phyloP scores from a whole-genome alignment of 2,113 vertebrate genomes.

The Aptenodytes patagonicus region DNA sequence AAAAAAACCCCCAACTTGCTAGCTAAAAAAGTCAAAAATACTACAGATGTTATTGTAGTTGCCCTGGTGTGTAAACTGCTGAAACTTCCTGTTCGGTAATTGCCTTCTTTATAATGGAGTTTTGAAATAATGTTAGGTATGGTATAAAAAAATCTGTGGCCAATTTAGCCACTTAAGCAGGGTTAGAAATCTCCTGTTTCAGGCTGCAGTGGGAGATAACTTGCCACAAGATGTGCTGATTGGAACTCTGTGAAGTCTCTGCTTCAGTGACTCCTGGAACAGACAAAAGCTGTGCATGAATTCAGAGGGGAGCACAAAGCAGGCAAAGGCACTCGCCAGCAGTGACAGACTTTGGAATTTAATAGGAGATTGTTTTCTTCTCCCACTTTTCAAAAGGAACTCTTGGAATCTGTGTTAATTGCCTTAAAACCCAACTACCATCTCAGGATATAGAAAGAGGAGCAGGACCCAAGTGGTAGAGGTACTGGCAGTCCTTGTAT shows the following conservation, averaged over 20 bases:
- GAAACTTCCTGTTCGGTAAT: neutral
- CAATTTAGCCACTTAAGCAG: conserved; percentile 28
- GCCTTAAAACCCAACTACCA: neutral
- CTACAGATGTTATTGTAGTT: neutral
- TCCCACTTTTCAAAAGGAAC: conserved; percentile 15
- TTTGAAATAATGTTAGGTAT: conserved; percentile 1
- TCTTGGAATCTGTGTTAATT: conserved; percentile 18
- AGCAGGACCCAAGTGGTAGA: neutral
- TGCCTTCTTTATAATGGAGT: neutral
- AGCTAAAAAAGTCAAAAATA: neutral
- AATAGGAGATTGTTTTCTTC: conserved; percentile 11
- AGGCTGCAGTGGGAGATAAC: conserved; percentile 33
- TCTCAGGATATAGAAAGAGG: neutral
- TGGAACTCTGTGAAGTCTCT: conserved; percentile 21
- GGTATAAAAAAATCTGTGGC: neutral
- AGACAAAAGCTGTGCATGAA: neutral
- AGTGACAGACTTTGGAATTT: conserved; percentile 18
- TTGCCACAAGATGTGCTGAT: conserved; percentile 34
- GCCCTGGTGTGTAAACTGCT: neutral
- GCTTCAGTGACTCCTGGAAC: conserved; percentile 49
- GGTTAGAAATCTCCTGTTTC: conserved; percentile 19
- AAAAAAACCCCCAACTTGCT: neutral
- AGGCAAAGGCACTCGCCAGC: neutral
- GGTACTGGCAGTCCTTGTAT: neutral
- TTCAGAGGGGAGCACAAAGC: conserved; percentile 5